Evolutionary conservation across 2,888 invertebrate species (phyloP).

Genomic region (Globia sparganii): DNA sequence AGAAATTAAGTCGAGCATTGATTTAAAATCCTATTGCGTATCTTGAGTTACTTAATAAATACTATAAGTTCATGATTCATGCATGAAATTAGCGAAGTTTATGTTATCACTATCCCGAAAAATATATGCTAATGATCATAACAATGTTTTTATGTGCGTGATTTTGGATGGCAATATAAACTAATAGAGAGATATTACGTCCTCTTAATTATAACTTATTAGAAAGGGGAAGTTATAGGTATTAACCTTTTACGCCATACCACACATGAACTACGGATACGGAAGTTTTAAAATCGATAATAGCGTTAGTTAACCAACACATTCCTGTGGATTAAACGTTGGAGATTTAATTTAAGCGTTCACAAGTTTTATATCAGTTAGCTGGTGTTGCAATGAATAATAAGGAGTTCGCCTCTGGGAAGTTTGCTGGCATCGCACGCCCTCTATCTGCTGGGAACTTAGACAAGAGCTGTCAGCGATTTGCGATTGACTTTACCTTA

Average conservation of each 20-base stretch:
- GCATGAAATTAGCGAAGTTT: not conserved
- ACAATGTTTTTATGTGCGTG: too few species aligned
- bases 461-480: conserved; percentile 62
- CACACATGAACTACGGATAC: conserved; percentile 1
- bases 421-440: conserved; percentile 68
- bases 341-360: conserved; percentile 76
- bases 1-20: not conserved
- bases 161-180: too few species aligned
- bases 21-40: not conserved
- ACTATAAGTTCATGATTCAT: not conserved
- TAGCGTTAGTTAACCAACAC: conserved; percentile 41
- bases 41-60: not conserved
- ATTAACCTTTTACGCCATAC: not conserved
- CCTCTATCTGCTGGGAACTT: conserved; percentile 64
- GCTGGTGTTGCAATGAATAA: conserved; percentile 81
- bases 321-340: conserved; percentile 69
- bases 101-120: not conserved
- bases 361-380: conserved; percentile 83
- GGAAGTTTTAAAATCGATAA: conserved; percentile 33
- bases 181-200: not conserved
- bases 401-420: conserved; percentile 76
- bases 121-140: not conserved
- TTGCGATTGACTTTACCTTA: conserved; percentile 45
- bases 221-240: not conserved
- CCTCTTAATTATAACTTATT: not conserved